phyloP scores from a whole-genome alignment of 2,797 vertebrate genomes.

The Notamacropus eugenii region DNA sequence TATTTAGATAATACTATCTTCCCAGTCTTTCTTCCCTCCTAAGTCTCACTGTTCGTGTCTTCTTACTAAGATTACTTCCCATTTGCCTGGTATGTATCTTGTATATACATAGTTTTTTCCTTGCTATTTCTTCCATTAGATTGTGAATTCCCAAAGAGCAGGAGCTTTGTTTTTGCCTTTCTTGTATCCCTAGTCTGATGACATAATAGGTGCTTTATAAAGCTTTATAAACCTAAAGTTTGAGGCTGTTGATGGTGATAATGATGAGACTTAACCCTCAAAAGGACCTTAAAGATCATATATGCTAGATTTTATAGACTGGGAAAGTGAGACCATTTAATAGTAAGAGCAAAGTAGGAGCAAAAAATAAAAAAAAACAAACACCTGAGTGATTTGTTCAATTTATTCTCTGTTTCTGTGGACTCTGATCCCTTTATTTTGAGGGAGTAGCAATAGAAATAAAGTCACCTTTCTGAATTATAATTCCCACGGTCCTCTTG shows the following conservation, averaged over 20 bases:
- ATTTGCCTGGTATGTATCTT: neutral
- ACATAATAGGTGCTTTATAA: neutral
- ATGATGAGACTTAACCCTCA: neutral
- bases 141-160: neutral
- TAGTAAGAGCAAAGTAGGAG: too few species aligned
- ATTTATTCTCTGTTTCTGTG: neutral
- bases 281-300: neutral
- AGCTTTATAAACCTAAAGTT: too few species aligned
- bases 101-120: neutral
- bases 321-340: neutral
- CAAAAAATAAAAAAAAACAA: neutral
- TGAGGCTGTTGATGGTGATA: neutral
- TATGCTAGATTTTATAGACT: neutral
- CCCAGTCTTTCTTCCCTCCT: neutral
- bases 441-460: neutral
- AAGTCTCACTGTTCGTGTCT: neutral
- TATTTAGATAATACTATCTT: neutral
- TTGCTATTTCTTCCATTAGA: neutral
- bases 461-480: neutral
- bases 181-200: neutral
- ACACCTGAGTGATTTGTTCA: neutral
- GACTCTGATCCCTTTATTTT: neutral
- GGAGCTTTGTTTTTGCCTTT: neutral
- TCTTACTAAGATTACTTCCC: neutral
- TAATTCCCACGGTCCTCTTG: neutral